Evolutionary conservation across 1,140 invertebrate genomes (phyloP).

Genomic region (Trichoplusia ni): DNA sequence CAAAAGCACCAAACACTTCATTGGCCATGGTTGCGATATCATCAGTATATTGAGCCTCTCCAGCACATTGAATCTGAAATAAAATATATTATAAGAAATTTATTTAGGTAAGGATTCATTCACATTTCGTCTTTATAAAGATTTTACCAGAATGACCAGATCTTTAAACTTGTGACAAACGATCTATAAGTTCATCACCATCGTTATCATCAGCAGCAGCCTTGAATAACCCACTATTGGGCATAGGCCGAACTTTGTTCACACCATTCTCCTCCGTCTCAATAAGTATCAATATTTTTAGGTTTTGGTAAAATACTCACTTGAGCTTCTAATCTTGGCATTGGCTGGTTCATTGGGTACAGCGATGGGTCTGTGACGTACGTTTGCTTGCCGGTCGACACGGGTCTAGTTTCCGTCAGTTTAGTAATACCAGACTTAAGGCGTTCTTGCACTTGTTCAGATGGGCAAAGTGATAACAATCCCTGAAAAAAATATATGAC

Average conservation of each 20-base stretch:
- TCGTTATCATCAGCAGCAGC: too few relatives aligned
- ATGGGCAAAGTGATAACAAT: not conserved
- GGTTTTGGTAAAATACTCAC: not conserved
- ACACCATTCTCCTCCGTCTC: too few relatives aligned
- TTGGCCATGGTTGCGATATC: not conserved
- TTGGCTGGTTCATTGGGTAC: not conserved
- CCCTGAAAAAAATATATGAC: not conserved
- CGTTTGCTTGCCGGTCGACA: not conserved
- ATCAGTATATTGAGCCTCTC: constrained; percentile 18
- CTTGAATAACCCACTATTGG: too few relatives aligned
- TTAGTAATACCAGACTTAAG: not conserved
- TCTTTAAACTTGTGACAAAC: too few relatives aligned
- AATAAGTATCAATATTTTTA: too few relatives aligned
- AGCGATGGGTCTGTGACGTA: not conserved
- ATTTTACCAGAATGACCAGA: too few relatives aligned
- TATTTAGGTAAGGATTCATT: too few relatives aligned
- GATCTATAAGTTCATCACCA: too few relatives aligned
- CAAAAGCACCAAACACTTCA: constrained; percentile 18
- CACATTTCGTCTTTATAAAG: too few relatives aligned
- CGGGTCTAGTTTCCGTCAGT: not conserved
- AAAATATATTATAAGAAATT: too few relatives aligned
- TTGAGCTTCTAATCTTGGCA: not conserved
- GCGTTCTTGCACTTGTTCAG: not conserved
- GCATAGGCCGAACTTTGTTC: too few relatives aligned
- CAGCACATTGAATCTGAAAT: constrained; percentile 27